Base-by-base conservation (phyloP, 1,140 invertebrate species). In the Prorops nasuta region DNA sequence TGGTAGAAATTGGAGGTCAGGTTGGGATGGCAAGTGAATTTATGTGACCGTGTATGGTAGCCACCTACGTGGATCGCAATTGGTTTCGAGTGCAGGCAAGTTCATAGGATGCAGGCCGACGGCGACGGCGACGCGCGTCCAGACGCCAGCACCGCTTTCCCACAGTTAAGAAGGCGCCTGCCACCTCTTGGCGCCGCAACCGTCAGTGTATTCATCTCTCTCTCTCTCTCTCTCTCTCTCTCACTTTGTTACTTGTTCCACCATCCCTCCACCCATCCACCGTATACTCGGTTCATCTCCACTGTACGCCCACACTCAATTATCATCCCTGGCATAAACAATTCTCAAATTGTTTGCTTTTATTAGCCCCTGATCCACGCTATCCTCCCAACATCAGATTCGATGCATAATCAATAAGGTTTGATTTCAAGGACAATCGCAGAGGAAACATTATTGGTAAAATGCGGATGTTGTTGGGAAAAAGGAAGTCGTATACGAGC, bases 101-200 rank as follows among this genome's bases (percentile, higher is more conserved):
- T 6, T 21, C 47, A 19, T 44, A 49, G 51, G 39, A n/a, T n/a
- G n/a, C n/a, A n/a, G n/a, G n/a, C n/a, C n/a, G n/a, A n/a, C n/a
- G n/a, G n/a, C n/a, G n/a, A n/a, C 52, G 60, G 44, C 56, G 60
- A 40, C 64, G 51, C 54, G 55, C 40, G 54, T 56, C 51, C 53
- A 45, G 67, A 60, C 67, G 63, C 51, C 60, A 61, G 60, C 58
- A 61, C 62, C 54, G 54, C 59, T 73, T 77, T 75, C 72, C 72
- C 72, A 77, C 72, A 77, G 67, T 72, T 64, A 59, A 60, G 49
- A 67, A 72, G 71, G 71, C 70, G 69, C 72, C 58, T 44, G 58
- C 64, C 75, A 75, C 74, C 69, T 70, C 67, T 66, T 70, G 71
- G 68, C 71, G 71, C 72, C n/a, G n/a, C 71, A 68, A 62, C 54